A percentile compares a stretch with the other conserved stretches of the same genome.
Evolutionary conservation across 30 jellyfish, hydroid and myxozoan species (phyloP).

Genomic region (Aurelia sp.): DNA sequence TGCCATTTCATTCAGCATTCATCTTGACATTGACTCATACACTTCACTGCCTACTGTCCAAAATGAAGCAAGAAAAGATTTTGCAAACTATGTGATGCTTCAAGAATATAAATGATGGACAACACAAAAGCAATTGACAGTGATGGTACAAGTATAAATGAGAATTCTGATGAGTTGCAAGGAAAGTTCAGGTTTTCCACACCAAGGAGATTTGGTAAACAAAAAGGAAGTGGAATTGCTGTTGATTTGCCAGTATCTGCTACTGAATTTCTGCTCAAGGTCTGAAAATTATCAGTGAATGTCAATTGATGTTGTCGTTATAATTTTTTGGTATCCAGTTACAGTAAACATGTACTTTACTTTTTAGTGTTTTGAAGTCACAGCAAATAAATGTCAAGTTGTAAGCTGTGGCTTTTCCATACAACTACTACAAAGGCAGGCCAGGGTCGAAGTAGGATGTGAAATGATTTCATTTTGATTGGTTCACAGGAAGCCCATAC

Average conservation of each 20-base stretch:
- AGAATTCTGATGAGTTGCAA: constrained; percentile 22
- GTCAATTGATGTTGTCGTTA: not conserved
- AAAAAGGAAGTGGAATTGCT: constrained; percentile 80
- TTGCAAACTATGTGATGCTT: too few species aligned
- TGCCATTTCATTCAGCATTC: too few species aligned
- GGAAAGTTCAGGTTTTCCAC: constrained; percentile 51
- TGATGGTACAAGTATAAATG: constrained; percentile 22
- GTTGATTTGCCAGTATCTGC: constrained; percentile 78
- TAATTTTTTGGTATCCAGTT: not conserved
- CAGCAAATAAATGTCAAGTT: too few species aligned
- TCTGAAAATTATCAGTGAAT: not conserved
- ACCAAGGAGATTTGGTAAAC: constrained; percentile 68
- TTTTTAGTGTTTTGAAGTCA: not conserved
- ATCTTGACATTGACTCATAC: too few species aligned
- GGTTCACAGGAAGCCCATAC: too few species aligned
- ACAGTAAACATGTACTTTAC: not conserved
- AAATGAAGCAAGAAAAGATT: not conserved
- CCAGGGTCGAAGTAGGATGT: too few species aligned
- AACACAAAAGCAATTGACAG: constrained; percentile 17
- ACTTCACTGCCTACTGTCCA: not conserved
- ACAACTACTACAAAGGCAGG: too few species aligned
- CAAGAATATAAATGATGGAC: not conserved
- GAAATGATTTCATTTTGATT: too few species aligned
- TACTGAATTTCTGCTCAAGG: constrained; percentile 74
- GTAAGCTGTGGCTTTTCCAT: too few species aligned